A percentile compares a stretch with the other conserved stretches of the same genome.
Conservation (phyloP, 2,888 invertebrate genomes). For the Crematogaster levior region DNA sequence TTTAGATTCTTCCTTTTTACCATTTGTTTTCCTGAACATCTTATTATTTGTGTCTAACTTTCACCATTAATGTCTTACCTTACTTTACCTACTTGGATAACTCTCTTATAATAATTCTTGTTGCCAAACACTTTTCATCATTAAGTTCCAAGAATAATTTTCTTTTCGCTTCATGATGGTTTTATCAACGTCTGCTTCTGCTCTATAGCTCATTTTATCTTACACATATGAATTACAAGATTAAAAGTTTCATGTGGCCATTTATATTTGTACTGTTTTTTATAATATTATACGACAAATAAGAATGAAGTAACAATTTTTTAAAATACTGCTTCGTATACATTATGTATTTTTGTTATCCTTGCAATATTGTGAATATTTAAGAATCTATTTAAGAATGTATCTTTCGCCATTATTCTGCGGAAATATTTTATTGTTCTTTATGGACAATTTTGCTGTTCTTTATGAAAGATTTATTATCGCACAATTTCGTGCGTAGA, state of each 20-base stretch:
- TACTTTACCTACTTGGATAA: conserved; percentile 34
- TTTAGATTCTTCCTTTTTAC: conserved; percentile 32
- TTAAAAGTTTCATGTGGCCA: neutral
- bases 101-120: conserved; percentile 47
- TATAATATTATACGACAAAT: neutral
- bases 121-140: conserved; percentile 51
- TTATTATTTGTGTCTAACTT: conserved; percentile 50
- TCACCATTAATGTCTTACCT: conserved; percentile 47
- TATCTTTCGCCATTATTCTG: neutral
- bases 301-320: neutral
- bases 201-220: neutral
- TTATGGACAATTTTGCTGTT: no score
- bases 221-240: neutral
- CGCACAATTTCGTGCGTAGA: neutral
- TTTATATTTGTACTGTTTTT: neutral
- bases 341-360: neutral
- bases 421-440: conserved; percentile 4
- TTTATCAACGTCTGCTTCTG: conserved; percentile 29
- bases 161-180: conserved; percentile 22
- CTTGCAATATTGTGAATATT: neutral
- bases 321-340: neutral
- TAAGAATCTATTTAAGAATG: neutral
- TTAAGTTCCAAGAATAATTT: conserved; percentile 40
- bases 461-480: neutral
- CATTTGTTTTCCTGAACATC: conserved; percentile 50